Conservation (phyloP, 2,888 invertebrate genomes). For the Clepsis dumicolana region DNA sequence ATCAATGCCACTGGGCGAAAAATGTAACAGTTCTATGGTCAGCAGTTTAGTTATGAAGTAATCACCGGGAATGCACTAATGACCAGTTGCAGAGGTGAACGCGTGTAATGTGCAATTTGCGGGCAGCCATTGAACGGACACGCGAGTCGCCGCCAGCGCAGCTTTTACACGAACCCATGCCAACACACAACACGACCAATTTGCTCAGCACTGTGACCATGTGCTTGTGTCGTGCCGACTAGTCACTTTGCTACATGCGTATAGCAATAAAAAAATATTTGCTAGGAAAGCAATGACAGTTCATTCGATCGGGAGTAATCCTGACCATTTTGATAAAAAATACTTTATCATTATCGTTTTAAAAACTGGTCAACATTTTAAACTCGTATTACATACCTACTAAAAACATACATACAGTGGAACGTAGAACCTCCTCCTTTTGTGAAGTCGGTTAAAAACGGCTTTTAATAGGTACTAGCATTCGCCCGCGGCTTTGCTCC, state of each 20-base stretch:
- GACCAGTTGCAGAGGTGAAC: constrained; percentile 74
- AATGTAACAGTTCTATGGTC: constrained; percentile 76
- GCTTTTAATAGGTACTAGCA: no score
- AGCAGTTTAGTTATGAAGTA: constrained; percentile 79
- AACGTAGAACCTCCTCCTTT: no score
- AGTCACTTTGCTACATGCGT: constrained; percentile 18
- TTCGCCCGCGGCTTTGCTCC: no score
- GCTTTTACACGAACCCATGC: constrained; percentile 23
- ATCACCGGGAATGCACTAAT: constrained; percentile 82
- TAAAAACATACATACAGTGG: no score
- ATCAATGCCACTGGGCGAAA: constrained; percentile 62
- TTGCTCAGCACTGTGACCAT: constrained; percentile 11
- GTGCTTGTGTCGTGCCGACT: constrained; percentile 24
- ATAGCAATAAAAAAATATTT: constrained; percentile 25
- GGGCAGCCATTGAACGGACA: constrained; percentile 72
- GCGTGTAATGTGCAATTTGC: constrained; percentile 82
- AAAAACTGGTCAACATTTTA: no score
- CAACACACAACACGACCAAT: constrained; percentile 13
- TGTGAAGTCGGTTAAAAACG: no score
- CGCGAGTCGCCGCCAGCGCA: constrained; percentile 62
- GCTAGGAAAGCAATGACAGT: constrained; percentile 17
- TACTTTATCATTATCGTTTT: no score
- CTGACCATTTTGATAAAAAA: not conserved
- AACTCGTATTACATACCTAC: no score
- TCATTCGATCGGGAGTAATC: not conserved